Percentiles rank a stretch among this genome's conserved stretches.
Evolutionary conservation across 2,797 vertebrate species (phyloP).

Genomic region (Poliocrania exsul): DNA sequence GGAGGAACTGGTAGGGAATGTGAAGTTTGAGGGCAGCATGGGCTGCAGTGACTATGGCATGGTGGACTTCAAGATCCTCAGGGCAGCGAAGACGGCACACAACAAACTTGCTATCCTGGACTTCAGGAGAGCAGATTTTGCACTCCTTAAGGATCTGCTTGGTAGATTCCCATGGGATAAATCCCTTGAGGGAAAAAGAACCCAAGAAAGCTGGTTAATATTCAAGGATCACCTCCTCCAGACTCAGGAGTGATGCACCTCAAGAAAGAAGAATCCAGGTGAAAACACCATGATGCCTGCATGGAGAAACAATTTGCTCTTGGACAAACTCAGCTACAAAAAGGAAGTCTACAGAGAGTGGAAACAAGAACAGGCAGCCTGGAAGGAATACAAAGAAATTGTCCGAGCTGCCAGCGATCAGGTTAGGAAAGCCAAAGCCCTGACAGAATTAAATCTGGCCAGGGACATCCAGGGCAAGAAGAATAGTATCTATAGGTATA

Average conservation of each 20-base stretch:
- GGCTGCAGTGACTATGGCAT: neutral
- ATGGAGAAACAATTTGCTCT: neutral
- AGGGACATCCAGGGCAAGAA: neutral
- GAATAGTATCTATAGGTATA: neutral
- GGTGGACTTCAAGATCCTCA: neutral
- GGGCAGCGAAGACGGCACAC: neutral
- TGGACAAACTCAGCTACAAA: neutral
- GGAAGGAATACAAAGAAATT: neutral
- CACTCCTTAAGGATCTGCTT: neutral
- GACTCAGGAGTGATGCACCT: neutral
- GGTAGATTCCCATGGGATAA: neutral
- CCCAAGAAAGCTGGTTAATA: neutral
- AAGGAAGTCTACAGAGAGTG: neutral
- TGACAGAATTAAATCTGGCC: neutral
- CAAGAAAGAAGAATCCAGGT: neutral
- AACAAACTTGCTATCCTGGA: neutral
- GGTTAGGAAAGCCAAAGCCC: neutral
- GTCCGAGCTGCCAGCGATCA: neutral
- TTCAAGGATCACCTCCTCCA: neutral
- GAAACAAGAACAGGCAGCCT: neutral
- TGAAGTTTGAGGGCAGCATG: neutral
- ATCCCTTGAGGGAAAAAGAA: no score
- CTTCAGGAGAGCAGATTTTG: neutral
- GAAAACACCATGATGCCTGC: neutral
- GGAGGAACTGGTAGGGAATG: neutral